These are phyloP conservation scores for Napeogenes sylphis DNA, from an alignment of 2,888 invertebrate species.

Conservation along the genomic window DNA sequence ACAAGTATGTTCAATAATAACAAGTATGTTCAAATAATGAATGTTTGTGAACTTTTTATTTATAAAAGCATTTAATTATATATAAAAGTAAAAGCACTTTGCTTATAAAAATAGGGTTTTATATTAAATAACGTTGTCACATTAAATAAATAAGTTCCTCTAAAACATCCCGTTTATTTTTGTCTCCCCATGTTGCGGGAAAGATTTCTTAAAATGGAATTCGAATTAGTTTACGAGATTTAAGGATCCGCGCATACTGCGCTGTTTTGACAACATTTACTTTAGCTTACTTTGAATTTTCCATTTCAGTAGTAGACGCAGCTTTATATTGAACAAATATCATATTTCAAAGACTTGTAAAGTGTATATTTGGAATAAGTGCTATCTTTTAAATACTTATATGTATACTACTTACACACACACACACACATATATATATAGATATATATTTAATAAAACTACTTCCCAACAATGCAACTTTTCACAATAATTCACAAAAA, in stretches of 20 bases:
- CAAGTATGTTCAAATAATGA: too few species aligned
- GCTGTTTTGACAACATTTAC: conserved; percentile 17
- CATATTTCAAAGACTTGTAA: not conserved
- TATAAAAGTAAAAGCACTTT: conserved; percentile 20
- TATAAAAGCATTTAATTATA: not conserved
- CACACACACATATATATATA: too few species aligned
- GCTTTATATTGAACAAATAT: not conserved
- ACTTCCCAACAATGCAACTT: too few species aligned
- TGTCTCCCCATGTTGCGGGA: conserved; percentile 48
- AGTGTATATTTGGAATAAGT: too few species aligned
- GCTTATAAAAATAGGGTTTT: conserved; percentile 48
- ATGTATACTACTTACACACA: too few species aligned
- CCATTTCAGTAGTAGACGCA: not conserved
- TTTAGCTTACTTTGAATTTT: conserved; percentile 7
- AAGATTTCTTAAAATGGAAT: conserved; percentile 51
- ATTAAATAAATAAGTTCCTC: conserved; percentile 66
- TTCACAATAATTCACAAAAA: too few species aligned
- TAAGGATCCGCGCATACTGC: conserved; percentile 34
- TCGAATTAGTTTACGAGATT: conserved; percentile 42
- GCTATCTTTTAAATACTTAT: too few species aligned
- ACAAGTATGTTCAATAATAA: too few species aligned
- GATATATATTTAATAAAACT: too few species aligned
- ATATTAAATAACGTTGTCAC: conserved; percentile 63
- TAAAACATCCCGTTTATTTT: conserved; percentile 70
- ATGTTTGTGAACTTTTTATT: too few species aligned